These are phyloP conservation scores for Pandion haliaetus DNA, from an alignment of 2,113 vertebrate species.

Conservation along the genomic window DNA sequence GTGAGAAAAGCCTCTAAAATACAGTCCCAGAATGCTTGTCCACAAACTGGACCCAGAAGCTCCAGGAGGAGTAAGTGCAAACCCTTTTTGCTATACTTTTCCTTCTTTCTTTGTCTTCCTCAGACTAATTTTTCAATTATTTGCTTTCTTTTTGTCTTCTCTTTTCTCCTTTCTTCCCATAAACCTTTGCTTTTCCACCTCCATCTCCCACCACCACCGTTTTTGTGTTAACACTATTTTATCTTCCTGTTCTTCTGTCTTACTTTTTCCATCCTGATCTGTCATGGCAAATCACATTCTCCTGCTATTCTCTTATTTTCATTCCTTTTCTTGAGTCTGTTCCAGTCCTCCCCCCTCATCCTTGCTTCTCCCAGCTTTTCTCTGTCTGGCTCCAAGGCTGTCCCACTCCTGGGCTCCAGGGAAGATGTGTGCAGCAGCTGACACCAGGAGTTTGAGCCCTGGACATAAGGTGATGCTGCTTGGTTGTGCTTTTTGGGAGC, in stretches of 20 bases:
- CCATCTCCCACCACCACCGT: accelerated
- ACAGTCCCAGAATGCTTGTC: neutral
- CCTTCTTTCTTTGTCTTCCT: neutral
- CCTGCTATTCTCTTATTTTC: neutral
- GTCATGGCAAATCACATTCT: neutral
- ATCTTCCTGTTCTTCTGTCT: neutral
- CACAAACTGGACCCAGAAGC: neutral
- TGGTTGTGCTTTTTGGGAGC: neutral
- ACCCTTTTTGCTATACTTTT: neutral
- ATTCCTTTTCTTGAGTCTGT: neutral
- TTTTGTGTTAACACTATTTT: neutral
- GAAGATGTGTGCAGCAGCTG: neutral
- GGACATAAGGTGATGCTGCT: neutral
- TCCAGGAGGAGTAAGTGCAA: neutral
- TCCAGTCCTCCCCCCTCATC: neutral
- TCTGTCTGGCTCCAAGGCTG: neutral
- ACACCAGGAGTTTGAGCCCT: neutral
- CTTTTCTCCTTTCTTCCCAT: neutral
- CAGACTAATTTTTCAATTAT: neutral
- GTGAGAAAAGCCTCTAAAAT: neutral
- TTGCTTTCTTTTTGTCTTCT: neutral
- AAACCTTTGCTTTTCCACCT: neutral
- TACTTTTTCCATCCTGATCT: neutral
- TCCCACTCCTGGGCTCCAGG: neutral
- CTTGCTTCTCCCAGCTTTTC: neutral